Conservation (phyloP, 2,888 invertebrate genomes). For the Eurytoma californica region DNA sequence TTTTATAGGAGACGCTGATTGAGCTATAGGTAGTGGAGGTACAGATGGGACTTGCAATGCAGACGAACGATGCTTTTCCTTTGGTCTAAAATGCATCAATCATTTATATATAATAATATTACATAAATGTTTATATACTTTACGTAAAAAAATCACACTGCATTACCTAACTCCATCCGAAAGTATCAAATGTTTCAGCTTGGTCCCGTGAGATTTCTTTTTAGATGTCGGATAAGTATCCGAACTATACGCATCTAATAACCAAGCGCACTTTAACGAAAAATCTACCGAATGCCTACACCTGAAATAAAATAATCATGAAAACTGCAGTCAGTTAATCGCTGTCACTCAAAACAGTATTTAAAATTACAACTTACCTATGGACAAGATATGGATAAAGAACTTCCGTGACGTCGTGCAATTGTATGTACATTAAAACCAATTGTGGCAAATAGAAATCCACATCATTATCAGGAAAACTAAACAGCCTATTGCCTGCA, state of each 20-base stretch:
- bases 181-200: conserved; percentile 84
- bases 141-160: background rate
- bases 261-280: conserved; percentile 96
- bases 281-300: conserved; percentile 97
- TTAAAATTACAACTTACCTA: conserved; percentile 78
- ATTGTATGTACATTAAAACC: conserved; percentile 98
- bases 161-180: conserved; percentile 80
- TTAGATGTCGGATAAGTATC: conserved; percentile 82
- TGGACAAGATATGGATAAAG: conserved; percentile 74
- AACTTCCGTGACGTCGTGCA: conserved; percentile 97
- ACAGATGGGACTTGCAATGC: conserved; percentile 72
- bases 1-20: conserved; percentile 76
- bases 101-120: background rate
- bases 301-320: conserved; percentile 74
- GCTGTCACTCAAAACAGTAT: conserved; percentile 84
- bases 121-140: conserved; percentile 9
- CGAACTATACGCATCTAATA: conserved; percentile 94
- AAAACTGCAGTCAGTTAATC: conserved; percentile 87
- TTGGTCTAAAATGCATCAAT: conserved; percentile 67
- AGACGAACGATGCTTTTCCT: conserved; percentile 69
- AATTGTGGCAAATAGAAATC: conserved; percentile 99
- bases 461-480: conserved; percentile 92
- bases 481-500: conserved; percentile 94
- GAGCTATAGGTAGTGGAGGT: conserved; percentile 71
- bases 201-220: conserved; percentile 85